Evolutionary conservation across 2,113 vertebrate genomes (phyloP).

Genomic region (Podiceps cristatus): DNA sequence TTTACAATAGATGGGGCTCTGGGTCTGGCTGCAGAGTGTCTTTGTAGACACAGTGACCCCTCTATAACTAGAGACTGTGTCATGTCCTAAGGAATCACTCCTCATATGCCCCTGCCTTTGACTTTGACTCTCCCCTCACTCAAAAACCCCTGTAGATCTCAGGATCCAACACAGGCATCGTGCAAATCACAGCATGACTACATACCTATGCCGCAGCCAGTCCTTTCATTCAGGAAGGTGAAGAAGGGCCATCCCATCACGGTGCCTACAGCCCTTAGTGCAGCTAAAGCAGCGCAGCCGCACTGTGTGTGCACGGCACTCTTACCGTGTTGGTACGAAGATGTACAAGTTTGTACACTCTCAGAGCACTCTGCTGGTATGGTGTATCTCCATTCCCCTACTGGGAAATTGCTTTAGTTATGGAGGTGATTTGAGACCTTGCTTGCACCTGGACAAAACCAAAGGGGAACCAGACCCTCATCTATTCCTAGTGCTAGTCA

Average conservation of each 20-base stretch:
- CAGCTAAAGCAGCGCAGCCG: background rate
- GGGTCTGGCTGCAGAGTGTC: background rate
- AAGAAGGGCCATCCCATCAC: background rate
- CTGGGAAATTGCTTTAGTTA: background rate
- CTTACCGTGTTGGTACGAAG: background rate
- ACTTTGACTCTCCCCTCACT: background rate
- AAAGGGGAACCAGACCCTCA: background rate
- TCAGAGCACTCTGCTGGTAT: background rate
- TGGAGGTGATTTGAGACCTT: background rate
- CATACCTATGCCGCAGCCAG: background rate
- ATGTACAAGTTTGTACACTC: background rate
- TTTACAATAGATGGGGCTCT: background rate
- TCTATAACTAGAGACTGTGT: background rate
- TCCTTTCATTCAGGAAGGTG: background rate
- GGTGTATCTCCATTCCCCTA: background rate
- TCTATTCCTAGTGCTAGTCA: background rate
- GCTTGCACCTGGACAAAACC: background rate
- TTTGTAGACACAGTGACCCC: background rate
- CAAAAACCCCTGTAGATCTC: background rate
- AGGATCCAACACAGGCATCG: background rate
- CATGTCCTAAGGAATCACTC: background rate
- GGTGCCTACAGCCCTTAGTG: background rate
- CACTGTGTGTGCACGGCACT: fast-evolving
- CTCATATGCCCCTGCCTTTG: background rate
- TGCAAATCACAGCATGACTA: background rate